Evolutionary conservation across 2,888 invertebrate species (phyloP).

Genomic region (Pristionchus entomophagus): DNA sequence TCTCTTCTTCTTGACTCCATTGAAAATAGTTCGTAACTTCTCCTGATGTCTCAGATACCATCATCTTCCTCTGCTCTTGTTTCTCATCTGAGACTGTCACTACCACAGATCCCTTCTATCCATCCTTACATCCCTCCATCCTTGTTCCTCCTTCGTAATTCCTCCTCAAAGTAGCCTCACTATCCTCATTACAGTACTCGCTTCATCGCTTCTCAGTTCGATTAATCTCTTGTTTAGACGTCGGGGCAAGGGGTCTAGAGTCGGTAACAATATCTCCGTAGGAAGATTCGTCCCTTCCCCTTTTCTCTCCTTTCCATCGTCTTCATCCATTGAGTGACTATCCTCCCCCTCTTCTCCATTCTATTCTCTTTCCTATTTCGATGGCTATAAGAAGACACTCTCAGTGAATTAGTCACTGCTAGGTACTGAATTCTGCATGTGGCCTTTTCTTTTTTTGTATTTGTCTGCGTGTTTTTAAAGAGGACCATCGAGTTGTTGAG

Average conservation of each 20-base stretch:
- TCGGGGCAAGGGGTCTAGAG: not conserved
- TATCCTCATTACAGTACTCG: not conserved
- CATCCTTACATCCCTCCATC: not conserved
- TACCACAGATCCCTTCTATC: not conserved
- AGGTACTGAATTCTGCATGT: not conserved
- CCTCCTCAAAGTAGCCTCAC: not conserved
- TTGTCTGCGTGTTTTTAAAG: not conserved
- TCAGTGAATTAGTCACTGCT: not conserved
- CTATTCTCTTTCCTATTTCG: not conserved
- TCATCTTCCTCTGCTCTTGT: not conserved
- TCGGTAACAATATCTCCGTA: constrained; percentile 36
- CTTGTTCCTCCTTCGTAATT: not conserved
- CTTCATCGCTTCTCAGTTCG: not conserved
- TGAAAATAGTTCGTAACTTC: not conserved
- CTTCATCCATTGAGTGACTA: not conserved
- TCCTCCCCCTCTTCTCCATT: not conserved
- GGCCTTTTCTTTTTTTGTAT: not conserved
- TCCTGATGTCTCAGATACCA: not conserved
- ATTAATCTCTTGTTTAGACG: constrained; percentile 24
- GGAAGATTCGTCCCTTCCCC: constrained; percentile 6
- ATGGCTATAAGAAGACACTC: not conserved
- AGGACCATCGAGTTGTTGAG: too few relatives aligned
- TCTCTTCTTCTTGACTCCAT: too few relatives aligned
- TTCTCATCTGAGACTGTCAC: not conserved
- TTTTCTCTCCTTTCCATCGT: not conserved